These are phyloP conservation scores for Anser brachyrhynchus DNA, from an alignment of 2,113 vertebrate species.

Conservation along the genomic window DNA sequence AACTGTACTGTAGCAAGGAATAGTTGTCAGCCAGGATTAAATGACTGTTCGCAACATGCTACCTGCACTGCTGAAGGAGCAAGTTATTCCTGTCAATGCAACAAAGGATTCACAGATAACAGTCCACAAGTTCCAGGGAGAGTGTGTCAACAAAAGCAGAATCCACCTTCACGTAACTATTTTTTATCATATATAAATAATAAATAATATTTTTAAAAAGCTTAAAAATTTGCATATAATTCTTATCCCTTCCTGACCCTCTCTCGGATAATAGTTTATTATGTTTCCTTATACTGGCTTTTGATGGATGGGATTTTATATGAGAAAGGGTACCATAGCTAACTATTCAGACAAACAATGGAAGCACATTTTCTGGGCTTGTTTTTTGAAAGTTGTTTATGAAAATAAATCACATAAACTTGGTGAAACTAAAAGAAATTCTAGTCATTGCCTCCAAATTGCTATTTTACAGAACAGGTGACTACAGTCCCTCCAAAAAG, in stretches of 20 bases:
- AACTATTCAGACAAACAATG: background rate
- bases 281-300: background rate
- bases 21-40: conserved; percentile 1
- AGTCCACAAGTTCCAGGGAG: conserved; percentile 34
- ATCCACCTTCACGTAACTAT: background rate
- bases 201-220: background rate
- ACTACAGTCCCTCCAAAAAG: background rate
- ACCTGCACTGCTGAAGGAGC: conserved; percentile 11
- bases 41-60: conserved; percentile 38
- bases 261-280: background rate
- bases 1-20: conserved; percentile 18
- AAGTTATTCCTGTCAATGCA: conserved; percentile 33
- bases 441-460: background rate
- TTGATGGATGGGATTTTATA: background rate
- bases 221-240: background rate
- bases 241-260: background rate
- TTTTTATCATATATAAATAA: background rate
- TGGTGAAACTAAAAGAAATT: background rate
- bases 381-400: background rate
- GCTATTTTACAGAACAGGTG: background rate
- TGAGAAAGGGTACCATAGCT: background rate
- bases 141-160: conserved; percentile 8
- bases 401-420: background rate
- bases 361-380: background rate
- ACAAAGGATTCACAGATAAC: conserved; percentile 10